Percentiles rank a stretch among this genome's conserved stretches.
Conservation (phyloP, 2,797 vertebrate genomes). For the Phoebastria nigripes region DNA sequence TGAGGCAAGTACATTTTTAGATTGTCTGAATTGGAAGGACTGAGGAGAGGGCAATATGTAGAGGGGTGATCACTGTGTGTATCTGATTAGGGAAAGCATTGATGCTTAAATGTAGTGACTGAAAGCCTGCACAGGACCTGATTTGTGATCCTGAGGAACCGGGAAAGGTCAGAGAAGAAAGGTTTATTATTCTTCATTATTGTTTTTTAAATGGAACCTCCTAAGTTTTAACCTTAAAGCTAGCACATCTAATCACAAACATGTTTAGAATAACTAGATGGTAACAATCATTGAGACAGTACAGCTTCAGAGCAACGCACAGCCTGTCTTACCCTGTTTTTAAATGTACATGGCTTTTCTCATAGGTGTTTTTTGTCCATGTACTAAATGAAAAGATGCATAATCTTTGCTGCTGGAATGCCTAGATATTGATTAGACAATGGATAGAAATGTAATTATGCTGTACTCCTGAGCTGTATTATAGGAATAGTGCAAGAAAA, state of each 20-base stretch:
- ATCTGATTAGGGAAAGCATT: not conserved
- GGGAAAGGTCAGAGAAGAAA: not conserved
- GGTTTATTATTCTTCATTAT: not conserved
- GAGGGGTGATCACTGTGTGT: not conserved
- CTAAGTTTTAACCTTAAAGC: not conserved
- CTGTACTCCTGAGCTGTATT: not conserved
- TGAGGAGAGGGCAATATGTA: not conserved
- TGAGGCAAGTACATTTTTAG: not conserved
- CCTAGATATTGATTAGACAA: not conserved
- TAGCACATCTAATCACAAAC: not conserved
- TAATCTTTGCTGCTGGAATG: not conserved
- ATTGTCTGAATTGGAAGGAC: conserved; percentile 26
- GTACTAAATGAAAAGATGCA: not conserved
- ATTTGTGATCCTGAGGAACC: not conserved
- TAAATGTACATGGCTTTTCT: not conserved
- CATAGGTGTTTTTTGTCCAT: not conserved
- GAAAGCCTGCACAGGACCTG: not conserved
- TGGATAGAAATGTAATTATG: not conserved
- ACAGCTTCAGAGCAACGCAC: not conserved
- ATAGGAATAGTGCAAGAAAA: not conserved
- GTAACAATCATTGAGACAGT: not conserved
- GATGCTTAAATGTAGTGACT: not conserved
- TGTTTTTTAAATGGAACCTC: not conserved
- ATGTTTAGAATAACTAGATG: not conserved
- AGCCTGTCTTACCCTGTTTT: not conserved